Evolutionary conservation across 2,888 invertebrate genomes (phyloP), one percentile per base, ranked within the genome.

Genomic region (Plagodis dolabraria): DNA sequence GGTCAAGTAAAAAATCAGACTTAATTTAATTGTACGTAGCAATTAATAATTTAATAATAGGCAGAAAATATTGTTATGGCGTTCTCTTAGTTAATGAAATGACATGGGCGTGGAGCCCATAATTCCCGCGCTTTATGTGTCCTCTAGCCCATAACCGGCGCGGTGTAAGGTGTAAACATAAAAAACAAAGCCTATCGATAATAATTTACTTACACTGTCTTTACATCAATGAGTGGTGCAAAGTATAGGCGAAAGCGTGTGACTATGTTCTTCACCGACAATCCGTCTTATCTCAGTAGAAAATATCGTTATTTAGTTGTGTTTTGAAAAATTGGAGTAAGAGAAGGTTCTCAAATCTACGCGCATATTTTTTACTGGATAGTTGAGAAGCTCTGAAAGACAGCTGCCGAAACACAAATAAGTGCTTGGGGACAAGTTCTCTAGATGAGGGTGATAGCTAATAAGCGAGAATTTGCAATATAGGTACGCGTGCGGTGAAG

Each of bases 141-240:
- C 9, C 7, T 33, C 44, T 34, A 36, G 47, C 38, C 46, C 38
- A 35, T 46, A 11, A 34, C 47, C 11, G 8, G 44, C 50, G 51
- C 33, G 22, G 38, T 12, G 44, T 33, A 33, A 59, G 58, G 62
- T 57, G 63, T 58, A 52, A 60, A 63, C 64, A 65, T 64, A 70
- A 67, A 64, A 49, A 66, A 63, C 59, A 58, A 60, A 64, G 54
- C 48, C 45, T 60, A 56, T 68, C 65, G 58, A 68, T 66, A 64
- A 57, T 65, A 40, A 40, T 68, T 65, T 63, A 64, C 52, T 63
- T 42, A 51, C 65, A 51, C 63, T 63, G 55, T 64, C 59, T 56
- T 47, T 44, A 5, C 49, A 9, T 22, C 42, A 52, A 48, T 46
- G 49, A 47, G 54, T 68, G 69, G 64, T 62, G 42, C 54, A 51